Conservation (phyloP, 2,797 vertebrate genomes). For the Centropyge bicolor region DNA sequence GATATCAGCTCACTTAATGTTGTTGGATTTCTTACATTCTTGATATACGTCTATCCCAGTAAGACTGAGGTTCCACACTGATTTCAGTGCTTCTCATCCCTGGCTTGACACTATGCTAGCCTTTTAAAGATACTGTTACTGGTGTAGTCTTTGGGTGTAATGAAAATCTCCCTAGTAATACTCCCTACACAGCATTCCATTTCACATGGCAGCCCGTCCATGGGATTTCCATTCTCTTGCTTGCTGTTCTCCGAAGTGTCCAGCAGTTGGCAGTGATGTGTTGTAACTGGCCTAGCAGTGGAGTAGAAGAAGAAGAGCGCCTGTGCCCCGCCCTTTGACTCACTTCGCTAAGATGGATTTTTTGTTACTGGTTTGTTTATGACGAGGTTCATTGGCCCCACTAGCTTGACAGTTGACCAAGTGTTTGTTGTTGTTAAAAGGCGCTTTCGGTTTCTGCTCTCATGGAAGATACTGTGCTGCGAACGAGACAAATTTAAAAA, state of each 20-base stretch:
- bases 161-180: background rate
- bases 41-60: background rate
- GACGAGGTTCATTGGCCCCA: slow-evolving; percentile 34
- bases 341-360: slow-evolving; percentile 52
- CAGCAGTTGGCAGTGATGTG: slow-evolving; percentile 23
- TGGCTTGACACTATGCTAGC: background rate
- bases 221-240: background rate
- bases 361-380: slow-evolving; percentile 68
- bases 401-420: slow-evolving; percentile 44
- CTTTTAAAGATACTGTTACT: background rate
- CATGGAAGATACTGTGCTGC: background rate
- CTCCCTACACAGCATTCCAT: background rate
- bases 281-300: background rate
- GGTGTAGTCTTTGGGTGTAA: background rate
- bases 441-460: background rate
- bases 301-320: slow-evolving; percentile 56
- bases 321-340: slow-evolving; percentile 71
- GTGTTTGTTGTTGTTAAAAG: background rate
- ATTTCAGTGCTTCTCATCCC: background rate
- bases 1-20: background rate
- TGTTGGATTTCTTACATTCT: background rate
- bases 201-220: background rate
- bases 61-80: background rate
- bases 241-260: background rate
- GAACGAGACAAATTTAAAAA: background rate